Evolutionary conservation across 1,140 invertebrate genomes (phyloP).

Genomic region (Saccostrea echinata): DNA sequence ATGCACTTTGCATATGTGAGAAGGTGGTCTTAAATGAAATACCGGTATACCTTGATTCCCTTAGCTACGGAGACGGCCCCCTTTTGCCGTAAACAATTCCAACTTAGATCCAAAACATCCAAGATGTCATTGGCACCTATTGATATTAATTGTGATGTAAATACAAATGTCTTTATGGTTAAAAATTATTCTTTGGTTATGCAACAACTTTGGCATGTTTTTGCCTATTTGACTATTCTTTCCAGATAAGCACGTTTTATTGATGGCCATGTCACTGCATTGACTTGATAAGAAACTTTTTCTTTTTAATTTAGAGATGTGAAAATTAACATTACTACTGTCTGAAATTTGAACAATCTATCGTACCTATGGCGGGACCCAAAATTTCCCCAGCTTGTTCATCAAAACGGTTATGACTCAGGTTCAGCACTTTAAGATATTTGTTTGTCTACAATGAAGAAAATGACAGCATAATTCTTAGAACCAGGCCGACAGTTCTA

Average conservation of each 20-base stretch:
- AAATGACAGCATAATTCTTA: slow-evolving; percentile 10
- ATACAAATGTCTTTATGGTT: too few relatives aligned
- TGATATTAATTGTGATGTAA: background rate
- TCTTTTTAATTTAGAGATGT: too few relatives aligned
- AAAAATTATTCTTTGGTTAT: too few relatives aligned
- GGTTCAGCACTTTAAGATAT: slow-evolving; percentile 73
- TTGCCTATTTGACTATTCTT: too few relatives aligned
- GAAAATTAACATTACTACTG: too few relatives aligned
- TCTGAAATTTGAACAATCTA: too few relatives aligned
- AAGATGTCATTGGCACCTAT: slow-evolving; percentile 78
- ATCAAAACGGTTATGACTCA: slow-evolving; percentile 76
- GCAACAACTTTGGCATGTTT: too few relatives aligned
- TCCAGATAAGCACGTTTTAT: too few relatives aligned
- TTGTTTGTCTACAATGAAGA: slow-evolving; percentile 71
- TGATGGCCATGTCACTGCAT: too few relatives aligned
- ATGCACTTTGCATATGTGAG: too few relatives aligned
- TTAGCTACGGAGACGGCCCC: slow-evolving; percentile 77
- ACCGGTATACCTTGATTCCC: slow-evolving; percentile 77
- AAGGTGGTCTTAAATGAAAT: too few relatives aligned
- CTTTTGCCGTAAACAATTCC: slow-evolving; percentile 76
- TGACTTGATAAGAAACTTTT: too few relatives aligned
- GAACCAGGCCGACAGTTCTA: background rate
- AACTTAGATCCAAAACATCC: slow-evolving; percentile 78
- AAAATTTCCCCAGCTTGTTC: slow-evolving; percentile 74
- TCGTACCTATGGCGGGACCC: slow-evolving; percentile 75